Evolutionary conservation across 2,888 invertebrate species (phyloP).

Genomic region (Synergus itoensis): DNA sequence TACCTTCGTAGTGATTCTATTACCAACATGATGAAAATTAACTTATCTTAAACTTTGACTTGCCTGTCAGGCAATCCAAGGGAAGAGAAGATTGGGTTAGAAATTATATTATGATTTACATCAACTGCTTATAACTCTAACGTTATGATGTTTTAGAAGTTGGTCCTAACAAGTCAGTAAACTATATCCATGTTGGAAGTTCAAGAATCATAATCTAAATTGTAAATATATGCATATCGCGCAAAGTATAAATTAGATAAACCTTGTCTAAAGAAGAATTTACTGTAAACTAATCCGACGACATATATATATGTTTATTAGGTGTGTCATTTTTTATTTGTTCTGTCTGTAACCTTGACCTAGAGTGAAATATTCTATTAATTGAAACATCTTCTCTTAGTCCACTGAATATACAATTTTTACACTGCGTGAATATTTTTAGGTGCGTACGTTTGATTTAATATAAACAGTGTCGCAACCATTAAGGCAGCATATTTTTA

Average conservation of each 20-base stretch:
- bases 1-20: slow-evolving; percentile 6
- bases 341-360: not conserved
- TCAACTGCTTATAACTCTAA: not conserved
- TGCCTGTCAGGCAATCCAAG: slow-evolving; percentile 14
- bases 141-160: not conserved
- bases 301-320: too few species aligned
- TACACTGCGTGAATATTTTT: not conserved
- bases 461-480: not conserved
- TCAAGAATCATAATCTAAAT: not conserved
- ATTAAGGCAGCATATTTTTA: slow-evolving; percentile 2
- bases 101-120: slow-evolving; percentile 6
- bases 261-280: too few species aligned
- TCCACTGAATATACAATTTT: not conserved
- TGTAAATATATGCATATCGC: not conserved
- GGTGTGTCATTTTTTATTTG: too few species aligned
- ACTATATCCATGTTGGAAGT: not conserved
- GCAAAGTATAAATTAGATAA: not conserved
- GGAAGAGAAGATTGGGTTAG: not conserved
- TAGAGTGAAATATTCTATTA: not conserved
- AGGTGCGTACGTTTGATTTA: not conserved
- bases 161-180: not conserved
- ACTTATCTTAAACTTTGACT: slow-evolving; percentile 19
- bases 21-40: slow-evolving; percentile 24
- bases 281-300: too few species aligned
- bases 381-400: not conserved